Evolutionary conservation across 1,140 invertebrate genomes (phyloP).

Genomic region (Eupeodes corollae): DNA sequence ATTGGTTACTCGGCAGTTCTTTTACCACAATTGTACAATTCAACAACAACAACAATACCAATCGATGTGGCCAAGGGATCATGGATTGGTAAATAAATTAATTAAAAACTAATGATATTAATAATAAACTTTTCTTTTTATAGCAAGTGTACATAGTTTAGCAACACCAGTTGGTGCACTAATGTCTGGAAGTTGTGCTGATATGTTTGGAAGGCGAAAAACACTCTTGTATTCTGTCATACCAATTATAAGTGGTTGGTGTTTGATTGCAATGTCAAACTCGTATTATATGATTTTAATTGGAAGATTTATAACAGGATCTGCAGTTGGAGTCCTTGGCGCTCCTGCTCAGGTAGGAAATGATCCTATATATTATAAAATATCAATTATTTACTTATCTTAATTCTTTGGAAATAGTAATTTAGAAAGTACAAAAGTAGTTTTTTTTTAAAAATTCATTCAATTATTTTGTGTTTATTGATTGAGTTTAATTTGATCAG

Average conservation of each 20-base stretch:
- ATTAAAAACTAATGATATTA: not conserved
- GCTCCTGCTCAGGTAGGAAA: slow-evolving; percentile 50
- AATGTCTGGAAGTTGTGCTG: slow-evolving; percentile 50
- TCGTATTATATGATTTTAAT: slow-evolving; percentile 47
- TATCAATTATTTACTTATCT: not conserved
- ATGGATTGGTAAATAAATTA: slow-evolving; percentile 46
- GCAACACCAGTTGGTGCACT: slow-evolving; percentile 54
- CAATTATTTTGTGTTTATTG: no score
- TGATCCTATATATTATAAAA: no score
- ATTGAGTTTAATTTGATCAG: no score
- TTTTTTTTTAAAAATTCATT: no score
- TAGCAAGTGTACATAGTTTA: slow-evolving; percentile 55
- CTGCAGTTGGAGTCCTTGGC: slow-evolving; percentile 55
- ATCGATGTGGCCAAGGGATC: slow-evolving; percentile 50
- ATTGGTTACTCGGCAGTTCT: slow-evolving; percentile 58
- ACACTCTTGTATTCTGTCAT: slow-evolving; percentile 46
- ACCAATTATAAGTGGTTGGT: slow-evolving; percentile 51
- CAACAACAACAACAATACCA: slow-evolving; percentile 34
- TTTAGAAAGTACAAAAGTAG: no score
- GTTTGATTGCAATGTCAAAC: slow-evolving; percentile 46
- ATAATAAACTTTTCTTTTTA: slow-evolving; percentile 9
- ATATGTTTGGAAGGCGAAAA: slow-evolving; percentile 46
- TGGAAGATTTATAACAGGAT: slow-evolving; percentile 54
- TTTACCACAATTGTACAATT: slow-evolving; percentile 47
- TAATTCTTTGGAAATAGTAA: not conserved